These are phyloP conservation scores for Amorpha juglandis DNA, from an alignment of 2,888 invertebrate species.

Conservation along the genomic window DNA sequence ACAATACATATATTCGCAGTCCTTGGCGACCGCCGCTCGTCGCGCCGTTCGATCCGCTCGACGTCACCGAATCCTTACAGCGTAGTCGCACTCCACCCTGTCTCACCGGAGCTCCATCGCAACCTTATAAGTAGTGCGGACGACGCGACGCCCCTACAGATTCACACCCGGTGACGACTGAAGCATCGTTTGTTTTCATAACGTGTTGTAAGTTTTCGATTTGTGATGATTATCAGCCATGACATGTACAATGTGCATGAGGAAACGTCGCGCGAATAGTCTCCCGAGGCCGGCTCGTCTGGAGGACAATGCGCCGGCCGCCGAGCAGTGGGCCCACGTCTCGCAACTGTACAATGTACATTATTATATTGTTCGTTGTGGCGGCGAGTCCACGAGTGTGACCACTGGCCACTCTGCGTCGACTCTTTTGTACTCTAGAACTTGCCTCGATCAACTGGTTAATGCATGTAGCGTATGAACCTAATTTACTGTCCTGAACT, in stretches of 20 bases:
- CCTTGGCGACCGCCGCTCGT: conserved; percentile 15
- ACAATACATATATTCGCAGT: conserved; percentile 63
- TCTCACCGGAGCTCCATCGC: not conserved
- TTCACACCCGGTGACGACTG: not conserved
- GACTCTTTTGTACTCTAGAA: not conserved
- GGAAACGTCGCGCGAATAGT: not conserved
- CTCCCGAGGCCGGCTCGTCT: not conserved
- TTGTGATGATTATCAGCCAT: not conserved
- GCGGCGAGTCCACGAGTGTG: not conserved
- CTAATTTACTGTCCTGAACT: not conserved
- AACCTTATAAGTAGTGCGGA: not conserved
- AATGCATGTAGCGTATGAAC: not conserved
- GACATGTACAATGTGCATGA: not conserved
- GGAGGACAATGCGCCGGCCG: conserved; percentile 5
- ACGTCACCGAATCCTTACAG: not conserved
- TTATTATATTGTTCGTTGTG: not conserved
- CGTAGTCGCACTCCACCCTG: not conserved
- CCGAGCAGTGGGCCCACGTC: not conserved
- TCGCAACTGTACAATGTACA: conserved; percentile 2
- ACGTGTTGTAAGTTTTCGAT: conserved; percentile 15
- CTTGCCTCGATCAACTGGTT: not conserved
- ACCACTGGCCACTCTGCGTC: not conserved
- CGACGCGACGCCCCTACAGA: not conserved
- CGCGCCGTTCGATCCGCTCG: not conserved
- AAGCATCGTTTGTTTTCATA: conserved; percentile 12